These are phyloP conservation scores for Portunus trituberculatus DNA, from an alignment of 1,140 invertebrate genomes.

Conservation along the genomic window DNA sequence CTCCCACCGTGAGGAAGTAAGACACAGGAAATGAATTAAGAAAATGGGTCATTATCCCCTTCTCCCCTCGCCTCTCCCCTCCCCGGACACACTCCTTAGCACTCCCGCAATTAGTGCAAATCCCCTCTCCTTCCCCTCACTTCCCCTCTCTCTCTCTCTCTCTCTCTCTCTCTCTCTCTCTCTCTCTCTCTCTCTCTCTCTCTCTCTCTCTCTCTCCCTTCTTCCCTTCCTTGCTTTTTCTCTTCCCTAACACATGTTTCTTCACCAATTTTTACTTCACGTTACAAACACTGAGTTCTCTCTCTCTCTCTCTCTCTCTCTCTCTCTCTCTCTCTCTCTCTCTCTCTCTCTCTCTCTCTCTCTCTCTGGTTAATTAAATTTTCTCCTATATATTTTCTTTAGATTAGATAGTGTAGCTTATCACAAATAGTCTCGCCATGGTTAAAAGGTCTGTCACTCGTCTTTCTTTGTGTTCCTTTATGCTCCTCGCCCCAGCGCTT, in stretches of 20 bases:
- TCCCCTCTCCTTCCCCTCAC: background rate
- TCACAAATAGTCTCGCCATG: too few species aligned
- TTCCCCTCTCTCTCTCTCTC: background rate
- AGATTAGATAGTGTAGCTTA: too few species aligned
- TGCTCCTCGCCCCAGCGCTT: background rate
- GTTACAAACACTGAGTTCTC: too few species aligned
- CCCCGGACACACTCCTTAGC: conserved; percentile 18
- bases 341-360: conserved; percentile 16
- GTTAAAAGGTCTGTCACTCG: too few species aligned
- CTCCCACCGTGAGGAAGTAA: background rate
- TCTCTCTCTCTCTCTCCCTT: background rate
- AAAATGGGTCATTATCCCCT: conserved; percentile 60
- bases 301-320: conserved; percentile 35
- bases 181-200: background rate
- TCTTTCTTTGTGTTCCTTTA: too few species aligned
- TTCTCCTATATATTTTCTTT: background rate
- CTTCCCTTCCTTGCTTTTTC: background rate
- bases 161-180: background rate
- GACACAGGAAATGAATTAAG: conserved; percentile 68
- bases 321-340: conserved; percentile 32
- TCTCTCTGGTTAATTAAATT: background rate
- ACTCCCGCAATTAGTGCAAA: background rate
- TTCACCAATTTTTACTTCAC: too few species aligned
- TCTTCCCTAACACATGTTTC: background rate
- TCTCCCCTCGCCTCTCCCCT: background rate